Evolutionary conservation across 1,140 invertebrate species (phyloP).

Genomic region (Drosophila ohnishii): DNA sequence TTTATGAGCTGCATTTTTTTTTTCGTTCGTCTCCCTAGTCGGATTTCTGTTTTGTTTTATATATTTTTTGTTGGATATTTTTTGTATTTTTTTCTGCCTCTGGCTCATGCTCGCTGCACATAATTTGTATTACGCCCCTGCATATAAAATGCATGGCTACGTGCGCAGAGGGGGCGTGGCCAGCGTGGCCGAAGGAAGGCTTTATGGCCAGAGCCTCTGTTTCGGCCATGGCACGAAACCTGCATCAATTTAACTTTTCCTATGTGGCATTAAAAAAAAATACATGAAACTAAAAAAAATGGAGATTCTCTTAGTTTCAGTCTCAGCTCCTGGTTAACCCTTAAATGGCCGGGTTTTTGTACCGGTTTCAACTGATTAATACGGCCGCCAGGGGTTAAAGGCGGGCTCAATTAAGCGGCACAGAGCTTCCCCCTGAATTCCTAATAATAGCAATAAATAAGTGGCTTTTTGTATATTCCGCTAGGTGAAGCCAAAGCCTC

Average conservation of each 20-base stretch:
- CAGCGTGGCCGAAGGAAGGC: conserved; percentile 47
- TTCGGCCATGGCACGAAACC: conserved; percentile 43
- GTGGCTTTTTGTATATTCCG: conserved; percentile 52
- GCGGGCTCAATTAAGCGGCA: conserved; percentile 27
- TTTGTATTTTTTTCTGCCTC: background rate
- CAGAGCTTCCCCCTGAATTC: conserved; percentile 50
- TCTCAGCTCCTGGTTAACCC: conserved; percentile 31
- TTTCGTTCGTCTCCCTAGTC: background rate
- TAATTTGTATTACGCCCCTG: conserved; percentile 68
- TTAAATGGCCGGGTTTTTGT: conserved; percentile 26
- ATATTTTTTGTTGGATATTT: conserved; percentile 12
- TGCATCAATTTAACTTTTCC: conserved; percentile 71
- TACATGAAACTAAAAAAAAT: conserved; percentile 10
- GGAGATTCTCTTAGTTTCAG: conserved; percentile 8
- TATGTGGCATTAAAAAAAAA: conserved; percentile 21
- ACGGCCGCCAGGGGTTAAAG: conserved; percentile 20
- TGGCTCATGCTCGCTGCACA: conserved; percentile 56
- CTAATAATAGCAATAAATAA: conserved; percentile 77
- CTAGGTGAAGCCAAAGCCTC: conserved; percentile 20
- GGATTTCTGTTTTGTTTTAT: conserved; percentile 29
- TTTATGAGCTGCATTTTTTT: conserved; percentile 36
- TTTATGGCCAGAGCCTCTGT: conserved; percentile 54
- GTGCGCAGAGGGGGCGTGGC: conserved; percentile 61
- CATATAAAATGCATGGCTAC: conserved; percentile 76
- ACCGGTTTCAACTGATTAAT: conserved; percentile 25